These are phyloP conservation scores for Penaeus vannamei DNA, from an alignment of 1,140 invertebrate genomes.

Conservation along the genomic window DNA sequence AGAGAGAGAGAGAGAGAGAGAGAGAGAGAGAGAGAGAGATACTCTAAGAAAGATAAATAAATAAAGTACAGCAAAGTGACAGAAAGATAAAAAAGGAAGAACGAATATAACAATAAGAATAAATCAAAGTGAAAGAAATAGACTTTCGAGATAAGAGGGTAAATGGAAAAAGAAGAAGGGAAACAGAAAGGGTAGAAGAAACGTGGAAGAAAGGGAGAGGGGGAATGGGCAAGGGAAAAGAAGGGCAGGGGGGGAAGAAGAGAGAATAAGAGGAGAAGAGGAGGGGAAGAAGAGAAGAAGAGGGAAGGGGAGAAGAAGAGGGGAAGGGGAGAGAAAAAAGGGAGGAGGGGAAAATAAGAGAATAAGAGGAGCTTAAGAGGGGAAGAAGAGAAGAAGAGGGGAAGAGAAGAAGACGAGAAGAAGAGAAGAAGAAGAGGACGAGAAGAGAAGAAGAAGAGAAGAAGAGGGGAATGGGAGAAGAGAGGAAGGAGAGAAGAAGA, in stretches of 20 bases:
- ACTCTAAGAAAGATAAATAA: neutral
- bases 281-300: neutral
- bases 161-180: neutral
- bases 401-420: neutral
- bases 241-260: neutral
- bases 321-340: too few species aligned
- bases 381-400: neutral
- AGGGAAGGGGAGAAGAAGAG: too few species aligned
- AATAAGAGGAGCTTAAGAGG: neutral
- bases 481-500: neutral
- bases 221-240: neutral
- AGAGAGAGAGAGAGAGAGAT: neutral
- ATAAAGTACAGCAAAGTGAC: neutral
- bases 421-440: neutral
- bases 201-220: neutral
- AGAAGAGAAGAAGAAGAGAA: neutral
- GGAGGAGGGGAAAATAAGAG: too few species aligned
- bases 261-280: neutral
- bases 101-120: too few species aligned
- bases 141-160: too few species aligned
- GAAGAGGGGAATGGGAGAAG: neutral
- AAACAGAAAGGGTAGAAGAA: neutral
- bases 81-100: neutral
- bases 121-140: too few species aligned
- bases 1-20: too few species aligned